Base-by-base conservation (phyloP, 2,113 vertebrate genomes). In the Nycticryphes semicollaris region DNA sequence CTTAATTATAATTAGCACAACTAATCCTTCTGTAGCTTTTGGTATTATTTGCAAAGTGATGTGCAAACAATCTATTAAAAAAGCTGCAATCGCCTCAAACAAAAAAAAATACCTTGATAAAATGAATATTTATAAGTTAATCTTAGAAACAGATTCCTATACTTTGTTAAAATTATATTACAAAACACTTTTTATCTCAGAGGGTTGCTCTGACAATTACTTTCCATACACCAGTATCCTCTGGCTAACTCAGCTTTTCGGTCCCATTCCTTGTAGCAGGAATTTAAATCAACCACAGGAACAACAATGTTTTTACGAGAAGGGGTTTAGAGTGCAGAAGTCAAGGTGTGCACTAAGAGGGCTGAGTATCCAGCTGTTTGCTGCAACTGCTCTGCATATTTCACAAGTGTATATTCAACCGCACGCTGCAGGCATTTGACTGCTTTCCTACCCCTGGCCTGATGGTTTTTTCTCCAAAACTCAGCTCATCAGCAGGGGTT, bases 31-130 rank as follows among this genome's bases (percentile, higher is more conserved):
- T 77, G 47, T 22, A 79, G 62, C 50, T 83, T 79, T 39, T 70
- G 70, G 67, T 63, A n/a, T 69, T 50, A 54, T 93, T 87, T 87
- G 45, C 47, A 67, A 87, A 94, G 45, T n/a, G 30, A 80, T 59
- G 41, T 59, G 28, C 62, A 93, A 96, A 82, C 50, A 89, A 43
- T 31, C 45, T 74, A 25, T 67, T 70, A 25, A 84, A 90, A 93
- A 75, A 62, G 14, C 0, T 5, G 7, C 19, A 66, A 35, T 37
- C 67, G 73, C 4, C 41, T 87, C 37, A 43, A 90, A 80, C n/a
- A 67, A 69, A 56, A 78, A 76, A 30, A 78, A 76, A 30, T 16
- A 53, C 12, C 20, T 62, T 68, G 6, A 78, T 28, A 60, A 94
- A 91, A 77, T 47, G 2, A 48, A n/a, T 86, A 90, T 66, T 91